These are phyloP conservation scores for Oikopleura albicans DNA, from an alignment of 23 tunicate genomes.

Conservation along the genomic window DNA sequence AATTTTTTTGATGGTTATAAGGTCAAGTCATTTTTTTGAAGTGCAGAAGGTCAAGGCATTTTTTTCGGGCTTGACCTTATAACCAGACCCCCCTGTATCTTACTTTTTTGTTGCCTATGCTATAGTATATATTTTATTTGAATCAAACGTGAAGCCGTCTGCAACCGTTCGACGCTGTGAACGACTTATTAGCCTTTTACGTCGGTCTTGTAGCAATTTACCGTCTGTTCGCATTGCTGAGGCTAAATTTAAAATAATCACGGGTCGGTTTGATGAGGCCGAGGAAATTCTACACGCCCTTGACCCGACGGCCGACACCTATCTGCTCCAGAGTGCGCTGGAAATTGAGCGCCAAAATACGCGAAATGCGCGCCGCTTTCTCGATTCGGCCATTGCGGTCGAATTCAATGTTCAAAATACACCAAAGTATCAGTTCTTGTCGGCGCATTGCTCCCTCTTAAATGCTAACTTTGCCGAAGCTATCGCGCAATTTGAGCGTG, in stretches of 20 bases:
- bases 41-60: too few relatives aligned
- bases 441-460: not conserved
- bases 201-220: not conserved
- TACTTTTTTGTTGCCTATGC: too few relatives aligned
- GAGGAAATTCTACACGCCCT: not conserved
- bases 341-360: not conserved
- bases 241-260: not conserved
- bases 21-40: too few relatives aligned
- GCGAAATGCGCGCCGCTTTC: not conserved
- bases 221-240: not conserved
- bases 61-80: too few relatives aligned
- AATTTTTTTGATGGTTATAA: too few relatives aligned
- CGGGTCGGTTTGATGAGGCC: not conserved
- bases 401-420: not conserved
- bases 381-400: not conserved
- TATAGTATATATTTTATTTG: too few relatives aligned
- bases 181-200: not conserved
- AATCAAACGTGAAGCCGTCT: not conserved
- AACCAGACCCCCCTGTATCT: too few relatives aligned
- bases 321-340: not conserved
- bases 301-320: not conserved
- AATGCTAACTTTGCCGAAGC: not conserved
- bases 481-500: not conserved
- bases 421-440: not conserved
- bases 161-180: not conserved